A percentile compares a stretch with the other conserved stretches of the same genome.
These are phyloP conservation scores for Dasysyrphus tricinctus DNA, from an alignment of 2,888 invertebrate genomes.

Conservation along the genomic window DNA sequence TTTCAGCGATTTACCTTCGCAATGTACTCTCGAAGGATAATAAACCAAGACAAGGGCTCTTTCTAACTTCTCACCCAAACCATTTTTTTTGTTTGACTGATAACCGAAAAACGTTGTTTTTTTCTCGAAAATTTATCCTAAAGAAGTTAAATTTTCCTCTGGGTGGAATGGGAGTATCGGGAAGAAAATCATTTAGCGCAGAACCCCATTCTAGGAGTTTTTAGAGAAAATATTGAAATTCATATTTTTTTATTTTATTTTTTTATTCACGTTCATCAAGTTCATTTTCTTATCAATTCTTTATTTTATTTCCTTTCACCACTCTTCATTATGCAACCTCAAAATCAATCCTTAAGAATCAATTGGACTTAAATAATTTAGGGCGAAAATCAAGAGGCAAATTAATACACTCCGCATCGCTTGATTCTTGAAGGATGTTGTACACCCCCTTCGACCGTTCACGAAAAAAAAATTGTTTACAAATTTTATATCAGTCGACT, in stretches of 20 bases:
- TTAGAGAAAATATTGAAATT: conserved; percentile 15
- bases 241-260: neutral
- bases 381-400: conserved; percentile 40
- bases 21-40: conserved; percentile 58
- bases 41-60: conserved; percentile 60
- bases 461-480: neutral
- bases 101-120: conserved; percentile 50
- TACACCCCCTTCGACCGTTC: neutral
- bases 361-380: conserved; percentile 67
- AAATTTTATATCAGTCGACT: neutral
- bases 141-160: conserved; percentile 42
- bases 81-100: conserved; percentile 25
- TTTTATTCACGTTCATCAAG: conserved; percentile 63
- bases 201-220: neutral
- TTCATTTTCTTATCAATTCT: conserved; percentile 73
- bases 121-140: conserved; percentile 44
- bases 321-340: neutral
- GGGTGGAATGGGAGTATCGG: neutral
- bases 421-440: neutral
- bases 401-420: conserved; percentile 21
- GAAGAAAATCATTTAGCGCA: conserved; percentile 25
- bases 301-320: conserved; percentile 55
- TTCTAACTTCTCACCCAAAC: conserved; percentile 17
- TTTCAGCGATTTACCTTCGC: conserved; percentile 67
- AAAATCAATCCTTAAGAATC: conserved; percentile 68